Base-by-base conservation (phyloP, 2,888 invertebrate genomes). In the Andrena dorsata region DNA sequence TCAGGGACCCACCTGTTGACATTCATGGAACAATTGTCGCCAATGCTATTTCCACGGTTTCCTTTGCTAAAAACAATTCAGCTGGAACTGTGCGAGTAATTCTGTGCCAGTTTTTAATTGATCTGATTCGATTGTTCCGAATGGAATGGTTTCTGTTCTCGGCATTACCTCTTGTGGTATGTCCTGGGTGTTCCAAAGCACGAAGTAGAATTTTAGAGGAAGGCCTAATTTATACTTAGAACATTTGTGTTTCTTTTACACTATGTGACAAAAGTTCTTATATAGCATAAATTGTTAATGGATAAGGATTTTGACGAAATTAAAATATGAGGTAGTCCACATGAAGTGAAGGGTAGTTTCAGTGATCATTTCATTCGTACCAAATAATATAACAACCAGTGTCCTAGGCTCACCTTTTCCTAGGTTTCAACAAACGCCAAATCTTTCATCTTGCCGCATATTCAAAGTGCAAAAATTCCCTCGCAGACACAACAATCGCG, bases 1-100 rank as follows among this genome's bases (percentile, higher is more conserved):
- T 80, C 26, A 47, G 83, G 51, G 85, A 80, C 64, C 80, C 85
- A 86, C 86, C 86, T 86, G 86, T 86, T 86, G 86, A 84, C 70
- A 69, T 69, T 80, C 79, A 58, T 10, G n/a, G 76, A 81, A 82
- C 76, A 76, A 84, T 79, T 47, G 69, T 65, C 79, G 32, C 56
- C 47, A 58, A 80, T 66, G 68, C 75, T 66, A 71, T 65, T 72
- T 61, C 35, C 53, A 28, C 26, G 65, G 69, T 51, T 65, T 51
- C 35, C 58, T 60, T 28, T 13, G 16, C 10, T 10, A 23, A 3
- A 4, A 56, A 26, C 70, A 53, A 69, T 72, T 60, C 47, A 70
- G 30, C 35, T 35, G 6, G 26, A 53, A 26, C 26, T 41, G 32
- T 56, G 4, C 7, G 28, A 7, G n/a, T 41, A 64, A 28, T 10